phyloP scores from a whole-genome alignment of 2,797 vertebrate genomes.

The Dryobates pubescens region DNA sequence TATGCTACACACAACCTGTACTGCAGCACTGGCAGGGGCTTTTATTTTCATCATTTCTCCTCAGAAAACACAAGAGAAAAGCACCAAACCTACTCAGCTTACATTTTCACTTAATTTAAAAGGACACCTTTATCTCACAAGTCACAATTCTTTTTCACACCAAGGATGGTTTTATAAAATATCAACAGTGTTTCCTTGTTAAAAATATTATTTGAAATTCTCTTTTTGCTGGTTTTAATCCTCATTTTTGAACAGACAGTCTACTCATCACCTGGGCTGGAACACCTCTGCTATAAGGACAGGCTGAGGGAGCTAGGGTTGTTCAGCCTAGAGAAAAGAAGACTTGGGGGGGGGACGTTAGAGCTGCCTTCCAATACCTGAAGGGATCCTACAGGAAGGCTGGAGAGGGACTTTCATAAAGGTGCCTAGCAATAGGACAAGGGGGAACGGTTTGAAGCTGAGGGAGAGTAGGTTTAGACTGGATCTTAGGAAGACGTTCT shows the following conservation, averaged over 20 bases:
- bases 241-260: not conserved
- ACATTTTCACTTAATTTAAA: not conserved
- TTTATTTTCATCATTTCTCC: conserved; percentile 12
- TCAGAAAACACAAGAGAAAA: not conserved
- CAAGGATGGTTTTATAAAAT: not conserved
- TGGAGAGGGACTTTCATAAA: too few species aligned
- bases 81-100: not conserved
- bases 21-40: rapidly evolving
- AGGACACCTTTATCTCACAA: not conserved
- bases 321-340: too few species aligned
- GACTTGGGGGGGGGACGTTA: too few species aligned
- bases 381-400: too few species aligned
- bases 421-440: too few species aligned
- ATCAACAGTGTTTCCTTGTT: not conserved
- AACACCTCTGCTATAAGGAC: too few species aligned
- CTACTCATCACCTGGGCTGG: not conserved
- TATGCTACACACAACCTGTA: not conserved
- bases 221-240: not conserved
- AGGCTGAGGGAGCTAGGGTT: too few species aligned
- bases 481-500: too few species aligned
- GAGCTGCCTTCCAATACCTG: too few species aligned
- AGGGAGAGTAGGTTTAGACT: too few species aligned
- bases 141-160: not conserved
- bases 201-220: not conserved
- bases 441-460: too few species aligned